Evolutionary conservation across 2,888 invertebrate genomes (phyloP).

Genomic region (Chrysina gloriosa): DNA sequence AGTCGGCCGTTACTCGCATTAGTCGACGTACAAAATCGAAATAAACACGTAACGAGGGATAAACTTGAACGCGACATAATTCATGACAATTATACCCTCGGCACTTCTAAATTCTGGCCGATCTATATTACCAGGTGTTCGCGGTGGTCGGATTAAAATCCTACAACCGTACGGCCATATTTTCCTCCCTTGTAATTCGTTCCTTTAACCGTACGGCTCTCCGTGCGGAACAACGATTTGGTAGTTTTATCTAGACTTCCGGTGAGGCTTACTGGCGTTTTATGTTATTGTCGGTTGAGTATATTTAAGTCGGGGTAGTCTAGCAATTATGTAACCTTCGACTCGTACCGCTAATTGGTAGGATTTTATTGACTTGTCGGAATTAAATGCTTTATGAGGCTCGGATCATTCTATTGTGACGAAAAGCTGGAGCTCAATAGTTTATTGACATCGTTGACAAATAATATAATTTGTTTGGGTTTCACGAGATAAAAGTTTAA

Average conservation of each 20-base stretch:
- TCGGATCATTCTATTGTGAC: no score
- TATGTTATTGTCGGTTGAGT: slow-evolving; percentile 16
- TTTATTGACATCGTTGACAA: no score
- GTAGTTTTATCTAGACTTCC: slow-evolving; percentile 5
- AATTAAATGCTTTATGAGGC: neutral
- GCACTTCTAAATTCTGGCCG: slow-evolving; percentile 52
- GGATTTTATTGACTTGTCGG: slow-evolving; percentile 3
- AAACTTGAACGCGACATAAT: slow-evolving; percentile 31
- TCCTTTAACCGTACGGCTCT: neutral
- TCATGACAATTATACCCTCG: slow-evolving; percentile 45
- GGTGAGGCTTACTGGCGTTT: neutral
- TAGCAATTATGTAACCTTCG: neutral
- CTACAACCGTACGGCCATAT: slow-evolving; percentile 26
- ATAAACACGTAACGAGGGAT: slow-evolving; percentile 36
- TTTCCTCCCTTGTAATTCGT: slow-evolving; percentile 29
- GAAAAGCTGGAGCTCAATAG: no score
- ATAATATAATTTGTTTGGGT: no score
- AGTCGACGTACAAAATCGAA: slow-evolving; percentile 28
- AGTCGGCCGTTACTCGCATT: slow-evolving; percentile 30
- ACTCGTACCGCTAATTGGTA: neutral
- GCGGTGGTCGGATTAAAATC: slow-evolving; percentile 48
- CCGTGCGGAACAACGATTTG: no score
- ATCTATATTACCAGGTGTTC: slow-evolving; percentile 55
- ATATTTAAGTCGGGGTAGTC: neutral
- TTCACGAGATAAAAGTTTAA: no score